Evolutionary conservation across 1,140 invertebrate genomes (phyloP), one percentile per base, ranked within the genome.

Genomic region (Bathynomus jamesi): DNA sequence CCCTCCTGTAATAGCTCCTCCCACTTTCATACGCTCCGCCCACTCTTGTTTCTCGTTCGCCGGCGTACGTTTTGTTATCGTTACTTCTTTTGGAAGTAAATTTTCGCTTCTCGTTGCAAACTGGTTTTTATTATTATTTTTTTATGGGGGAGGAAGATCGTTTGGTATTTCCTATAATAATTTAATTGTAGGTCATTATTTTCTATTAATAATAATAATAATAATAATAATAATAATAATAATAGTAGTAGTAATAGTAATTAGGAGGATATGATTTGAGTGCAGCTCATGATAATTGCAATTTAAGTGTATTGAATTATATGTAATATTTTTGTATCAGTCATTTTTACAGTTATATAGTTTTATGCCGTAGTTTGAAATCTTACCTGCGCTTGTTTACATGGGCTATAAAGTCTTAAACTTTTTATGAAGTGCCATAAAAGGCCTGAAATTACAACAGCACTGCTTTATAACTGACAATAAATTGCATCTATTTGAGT

Each of bases 191-290:
- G 8, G 24, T 62, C 7, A 21, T 62, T 8, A 62, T n/a, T 8
- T 8, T 40, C 7, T 40, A 62, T 11, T 62, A 21, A 62, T 62
- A 62, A 62, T 62, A 27, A 21, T 62, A 62, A 62, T 27, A 62
- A 62, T 27, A 62, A 62, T 27, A 27, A 62, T 62, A 62, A 62
- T 62, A 62, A 62, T 27, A 62, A 62, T 62, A 62, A 62, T 27
- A 62, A 62, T 27, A 62, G 21, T 27, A 62, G 24, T 62, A 62
- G 24, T 27, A 62, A 62, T 27, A 62, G 24, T 27, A 27, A 62
- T 62, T 11, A 62, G 10, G n/a, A 46, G 10, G n/a, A n/a, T n/a
- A n/a, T n/a, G n/a, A n/a, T n/a, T n/a, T n/a, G n/a, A n/a, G n/a
- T n/a, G n/a, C n/a, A n/a, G n/a, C n/a, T n/a, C n/a, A n/a, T n/a